A percentile compares a stretch with the other conserved stretches of the same genome.
These are phyloP conservation scores for Xestoiulus laeticollis DNA, from an alignment of 2,888 invertebrate species.

Conservation along the genomic window DNA sequence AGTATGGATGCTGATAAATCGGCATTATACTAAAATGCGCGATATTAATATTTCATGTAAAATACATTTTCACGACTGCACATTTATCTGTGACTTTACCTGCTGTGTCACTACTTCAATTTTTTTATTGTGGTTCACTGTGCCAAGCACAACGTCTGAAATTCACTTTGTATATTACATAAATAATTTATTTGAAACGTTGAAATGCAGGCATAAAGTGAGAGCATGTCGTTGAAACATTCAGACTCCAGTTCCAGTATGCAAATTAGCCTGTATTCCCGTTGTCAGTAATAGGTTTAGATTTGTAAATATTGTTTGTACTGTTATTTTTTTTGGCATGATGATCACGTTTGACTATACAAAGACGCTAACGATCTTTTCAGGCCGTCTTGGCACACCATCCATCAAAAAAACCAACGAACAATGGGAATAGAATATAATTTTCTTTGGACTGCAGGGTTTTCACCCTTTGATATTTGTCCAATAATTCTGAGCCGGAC, in stretches of 20 bases:
- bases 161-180: not conserved
- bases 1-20: not conserved
- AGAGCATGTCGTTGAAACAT: not conserved
- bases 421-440: not conserved
- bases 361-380: conserved; percentile 36
- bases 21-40: not conserved
- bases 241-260: not conserved
- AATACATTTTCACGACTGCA: not conserved
- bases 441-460: not conserved
- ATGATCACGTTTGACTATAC: conserved; percentile 13
- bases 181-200: not conserved
- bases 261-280: conserved; percentile 31
- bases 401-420: conserved; percentile 34
- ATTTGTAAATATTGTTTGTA: conserved; percentile 11
- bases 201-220: not conserved
- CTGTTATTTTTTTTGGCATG: not conserved
- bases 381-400: conserved; percentile 16
- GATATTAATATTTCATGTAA: not conserved
- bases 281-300: not conserved
- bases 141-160: not conserved
- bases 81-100: not conserved
- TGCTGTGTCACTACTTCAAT: not conserved
- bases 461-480: not conserved
- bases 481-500: conserved; percentile 8
- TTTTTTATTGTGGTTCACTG: not conserved